Base-by-base conservation (phyloP, 2,888 invertebrate species). In the Chymomyza amoena region DNA sequence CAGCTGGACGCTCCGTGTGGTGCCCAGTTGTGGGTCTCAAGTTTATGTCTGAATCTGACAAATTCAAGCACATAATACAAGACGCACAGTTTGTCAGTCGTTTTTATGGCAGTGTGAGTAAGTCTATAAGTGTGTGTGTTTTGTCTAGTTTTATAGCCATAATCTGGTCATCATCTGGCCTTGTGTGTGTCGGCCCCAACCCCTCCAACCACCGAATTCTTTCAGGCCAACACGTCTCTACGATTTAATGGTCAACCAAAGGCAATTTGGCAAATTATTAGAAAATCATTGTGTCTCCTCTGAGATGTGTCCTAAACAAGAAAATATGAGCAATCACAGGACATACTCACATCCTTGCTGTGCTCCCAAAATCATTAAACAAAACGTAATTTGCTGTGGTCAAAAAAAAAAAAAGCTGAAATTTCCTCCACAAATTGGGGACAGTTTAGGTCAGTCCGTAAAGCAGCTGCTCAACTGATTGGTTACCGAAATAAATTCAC, bases 191-290 rank as follows among this genome's bases (percentile, higher is more conserved):
- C 13, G 16, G 36, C 4, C 60, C 25, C 3, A 4, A 57, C 28
- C 1, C 15, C 15, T 6, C n/a, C 16, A 61, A 32, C 39, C 6
- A 32, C 28, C 28, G 28, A n/a, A 7, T 63, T 25, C 1, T 28
- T 52, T 51, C 52, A 7, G 10, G 4, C 61, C 61, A 76, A 84
- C 88, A 86, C 79, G 81, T 78, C 84, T 84, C 80, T 81, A 81
- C 80, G 73, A 84, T 81, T 88, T 82, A 86, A 82, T 81, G 89
- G 82, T 78, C 86, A 80, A 78, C 76, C 86, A 80, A 84, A 86
- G 82, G 86, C 89, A 89, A 89, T 88, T 88, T 89, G 78, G 82
- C 77, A 89, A 88, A 88, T 89, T 88, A 88, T 89, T 88, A 88
- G 88, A 84, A 88, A 89, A 89, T 89, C 80, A 89, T 89, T 86